phyloP scores from a whole-genome alignment of 1,140 invertebrate species.

The Sesamia nonagrioides region DNA sequence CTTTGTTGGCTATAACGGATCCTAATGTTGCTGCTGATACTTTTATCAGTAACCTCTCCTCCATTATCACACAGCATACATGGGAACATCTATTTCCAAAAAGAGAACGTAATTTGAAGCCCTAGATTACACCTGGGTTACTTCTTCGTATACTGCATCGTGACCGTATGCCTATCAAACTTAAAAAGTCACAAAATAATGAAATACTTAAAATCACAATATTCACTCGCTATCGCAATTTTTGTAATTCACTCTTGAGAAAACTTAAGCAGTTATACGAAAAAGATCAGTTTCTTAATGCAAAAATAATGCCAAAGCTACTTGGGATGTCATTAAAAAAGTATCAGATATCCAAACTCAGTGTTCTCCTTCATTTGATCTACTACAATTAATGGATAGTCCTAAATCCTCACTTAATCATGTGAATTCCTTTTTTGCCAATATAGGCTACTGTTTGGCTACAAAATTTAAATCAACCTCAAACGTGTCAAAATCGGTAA shows the following conservation, averaged over 20 bases:
- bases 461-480: not conserved
- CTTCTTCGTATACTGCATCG: not conserved
- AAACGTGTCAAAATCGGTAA: not conserved
- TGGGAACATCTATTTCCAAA: too few species aligned
- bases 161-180: not conserved
- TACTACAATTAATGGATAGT: not conserved
- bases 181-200: not conserved
- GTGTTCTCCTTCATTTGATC: not conserved
- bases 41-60: too few species aligned
- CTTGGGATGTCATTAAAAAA: not conserved
- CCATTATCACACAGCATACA: too few species aligned
- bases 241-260: not conserved
- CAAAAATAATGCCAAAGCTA: slow-evolving; percentile 1
- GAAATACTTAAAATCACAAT: not conserved
- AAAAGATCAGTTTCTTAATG: not conserved
- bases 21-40: too few species aligned
- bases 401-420: not conserved
- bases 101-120: too few species aligned
- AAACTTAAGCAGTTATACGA: not conserved
- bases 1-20: too few species aligned
- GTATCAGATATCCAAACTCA: not conserved
- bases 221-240: not conserved
- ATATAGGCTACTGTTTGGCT: not conserved
- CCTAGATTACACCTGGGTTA: too few species aligned
- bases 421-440: not conserved